A percentile compares a stretch with the other conserved stretches of the same genome.
These are phyloP conservation scores for Diachasmimorpha longicaudata DNA, from an alignment of 1,140 invertebrate species.

Conservation along the genomic window DNA sequence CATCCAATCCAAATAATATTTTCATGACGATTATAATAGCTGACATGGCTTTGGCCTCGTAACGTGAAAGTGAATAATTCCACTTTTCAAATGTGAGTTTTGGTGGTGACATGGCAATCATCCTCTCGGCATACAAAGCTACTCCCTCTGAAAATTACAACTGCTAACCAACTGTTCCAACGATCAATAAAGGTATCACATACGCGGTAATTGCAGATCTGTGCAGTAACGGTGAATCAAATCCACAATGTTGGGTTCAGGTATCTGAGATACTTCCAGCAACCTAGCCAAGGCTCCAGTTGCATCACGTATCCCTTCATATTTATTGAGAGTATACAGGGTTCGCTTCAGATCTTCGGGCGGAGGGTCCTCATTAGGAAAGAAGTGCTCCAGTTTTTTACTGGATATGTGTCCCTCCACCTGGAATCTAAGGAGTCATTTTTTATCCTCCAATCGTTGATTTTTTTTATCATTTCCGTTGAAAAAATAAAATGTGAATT, in stretches of 20 bases:
- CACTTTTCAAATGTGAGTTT: slow-evolving; percentile 45
- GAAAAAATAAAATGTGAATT: no score
- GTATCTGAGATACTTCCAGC: slow-evolving; percentile 51
- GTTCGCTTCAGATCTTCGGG: slow-evolving; percentile 36
- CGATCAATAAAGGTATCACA: slow-evolving; percentile 17
- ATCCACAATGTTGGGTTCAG: slow-evolving; percentile 59
- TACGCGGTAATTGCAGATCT: slow-evolving; percentile 66
- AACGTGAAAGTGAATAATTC: slow-evolving; percentile 59
- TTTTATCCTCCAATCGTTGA: no score
- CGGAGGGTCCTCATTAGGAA: slow-evolving; percentile 61
- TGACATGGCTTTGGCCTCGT: slow-evolving; percentile 69
- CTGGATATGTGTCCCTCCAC: slow-evolving; percentile 68
- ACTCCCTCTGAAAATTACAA: slow-evolving; percentile 47
- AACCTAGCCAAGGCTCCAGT: slow-evolving; percentile 52
- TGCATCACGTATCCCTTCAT: slow-evolving; percentile 46
- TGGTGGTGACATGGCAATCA: slow-evolving; percentile 56
- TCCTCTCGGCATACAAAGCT: slow-evolving; percentile 48
- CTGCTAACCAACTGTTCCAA: slow-evolving; percentile 23
- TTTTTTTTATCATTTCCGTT: no score
- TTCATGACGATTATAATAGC: slow-evolving; percentile 70
- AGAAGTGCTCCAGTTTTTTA: slow-evolving; percentile 62
- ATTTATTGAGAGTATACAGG: slow-evolving; percentile 49
- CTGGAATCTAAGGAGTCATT: slow-evolving; percentile 51
- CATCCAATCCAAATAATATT: slow-evolving; percentile 70
- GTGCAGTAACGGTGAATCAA: slow-evolving; percentile 63